A percentile compares a stretch with the other conserved stretches of the same genome.
Conservation (phyloP, 2,888 invertebrate genomes). For the Pherbina coryleti region DNA sequence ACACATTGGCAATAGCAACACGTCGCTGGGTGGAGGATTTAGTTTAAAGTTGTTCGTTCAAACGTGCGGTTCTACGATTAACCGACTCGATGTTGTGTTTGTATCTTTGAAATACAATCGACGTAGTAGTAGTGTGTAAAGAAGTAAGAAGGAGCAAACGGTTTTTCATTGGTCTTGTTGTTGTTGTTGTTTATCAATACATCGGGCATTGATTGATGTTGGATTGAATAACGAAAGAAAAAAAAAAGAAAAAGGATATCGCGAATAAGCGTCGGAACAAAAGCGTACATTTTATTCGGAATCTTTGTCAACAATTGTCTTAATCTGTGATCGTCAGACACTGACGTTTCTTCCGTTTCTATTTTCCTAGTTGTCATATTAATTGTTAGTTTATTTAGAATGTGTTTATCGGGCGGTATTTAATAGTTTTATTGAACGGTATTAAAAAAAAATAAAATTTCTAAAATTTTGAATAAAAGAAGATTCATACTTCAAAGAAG, state of each 20-base stretch:
- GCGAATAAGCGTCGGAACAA: background rate
- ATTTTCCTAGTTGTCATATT: constrained; percentile 2
- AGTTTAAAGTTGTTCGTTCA: constrained; percentile 61
- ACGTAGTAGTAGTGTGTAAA: background rate
- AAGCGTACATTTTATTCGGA: background rate
- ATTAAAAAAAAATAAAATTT: background rate
- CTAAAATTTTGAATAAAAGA: constrained; percentile 24
- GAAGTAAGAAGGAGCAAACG: background rate
- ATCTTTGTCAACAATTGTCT: background rate
- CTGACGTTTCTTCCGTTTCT: background rate
- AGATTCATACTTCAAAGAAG: background rate
- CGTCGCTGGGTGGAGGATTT: constrained; percentile 43
- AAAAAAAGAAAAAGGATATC: constrained; percentile 29
- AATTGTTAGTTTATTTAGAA: no score
- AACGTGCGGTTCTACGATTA: constrained; percentile 53
- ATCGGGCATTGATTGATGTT: constrained; percentile 31
- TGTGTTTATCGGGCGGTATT: no score
- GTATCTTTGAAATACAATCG: constrained; percentile 3
- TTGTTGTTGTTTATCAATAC: background rate
- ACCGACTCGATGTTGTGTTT: constrained; percentile 29
- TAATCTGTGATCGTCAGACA: constrained; percentile 8
- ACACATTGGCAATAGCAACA: constrained; percentile 22
- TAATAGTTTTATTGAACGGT: no score
- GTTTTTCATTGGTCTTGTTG: background rate
- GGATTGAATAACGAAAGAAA: constrained; percentile 11